These are phyloP conservation scores for Pelagia noctiluca DNA, from an alignment of 30 jellyfish, hydroid and myxozoan genomes.

Conservation along the genomic window DNA sequence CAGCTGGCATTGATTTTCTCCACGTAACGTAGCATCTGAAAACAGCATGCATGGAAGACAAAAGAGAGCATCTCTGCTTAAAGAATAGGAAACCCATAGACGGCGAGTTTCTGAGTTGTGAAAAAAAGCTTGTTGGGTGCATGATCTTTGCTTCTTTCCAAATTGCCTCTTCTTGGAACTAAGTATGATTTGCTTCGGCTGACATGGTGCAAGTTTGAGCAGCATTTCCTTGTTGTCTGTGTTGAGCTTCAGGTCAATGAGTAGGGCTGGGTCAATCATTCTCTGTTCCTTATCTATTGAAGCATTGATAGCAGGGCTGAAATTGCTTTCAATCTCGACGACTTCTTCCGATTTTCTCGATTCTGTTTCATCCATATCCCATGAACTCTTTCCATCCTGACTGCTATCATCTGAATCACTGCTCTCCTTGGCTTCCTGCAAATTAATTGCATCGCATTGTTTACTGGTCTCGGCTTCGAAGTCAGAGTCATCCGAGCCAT, in stretches of 20 bases:
- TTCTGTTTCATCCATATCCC: background rate
- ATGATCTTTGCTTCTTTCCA: conserved; percentile 18
- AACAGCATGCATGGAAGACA: conserved; percentile 55
- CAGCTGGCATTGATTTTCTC: conserved; percentile 21
- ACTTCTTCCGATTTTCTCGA: background rate
- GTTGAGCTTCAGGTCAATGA: background rate
- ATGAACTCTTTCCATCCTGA: background rate
- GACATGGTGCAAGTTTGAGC: conserved; percentile 28
- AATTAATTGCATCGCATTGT: background rate
- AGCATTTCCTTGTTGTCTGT: conserved; percentile 28
- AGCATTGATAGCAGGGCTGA: background rate
- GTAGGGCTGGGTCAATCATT: conserved; percentile 27
- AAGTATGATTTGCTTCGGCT: conserved; percentile 5
- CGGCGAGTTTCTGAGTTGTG: conserved; percentile 11
- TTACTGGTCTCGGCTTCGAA: conserved; percentile 2
- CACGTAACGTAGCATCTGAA: conserved; percentile 31
- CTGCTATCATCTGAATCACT: background rate
- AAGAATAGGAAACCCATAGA: conserved; percentile 14
- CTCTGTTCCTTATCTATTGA: conserved; percentile 1
- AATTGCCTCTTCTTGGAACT: background rate
- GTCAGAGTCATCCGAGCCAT: conserved; percentile 9
- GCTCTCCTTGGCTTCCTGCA: conserved; percentile 10
- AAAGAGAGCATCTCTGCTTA: conserved; percentile 24
- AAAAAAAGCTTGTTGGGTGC: conserved; percentile 40
- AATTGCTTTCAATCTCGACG: background rate